These are phyloP conservation scores for Peromyscus maniculatus DNA, from an alignment of 2,113 vertebrate genomes.

Conservation along the genomic window DNA sequence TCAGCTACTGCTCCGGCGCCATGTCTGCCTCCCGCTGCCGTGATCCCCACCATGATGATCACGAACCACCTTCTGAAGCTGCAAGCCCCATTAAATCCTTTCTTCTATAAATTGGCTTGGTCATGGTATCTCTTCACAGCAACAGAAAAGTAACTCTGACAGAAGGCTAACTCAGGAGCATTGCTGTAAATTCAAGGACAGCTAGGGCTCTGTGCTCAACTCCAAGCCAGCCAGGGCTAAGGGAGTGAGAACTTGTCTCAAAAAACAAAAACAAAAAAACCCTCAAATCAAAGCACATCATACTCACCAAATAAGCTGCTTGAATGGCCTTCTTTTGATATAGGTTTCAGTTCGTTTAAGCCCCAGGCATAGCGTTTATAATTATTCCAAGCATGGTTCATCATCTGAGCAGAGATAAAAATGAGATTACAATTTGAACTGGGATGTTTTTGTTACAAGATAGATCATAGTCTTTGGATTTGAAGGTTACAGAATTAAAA, in stretches of 20 bases:
- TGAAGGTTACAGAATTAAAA: constrained; percentile 64
- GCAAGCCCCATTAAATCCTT: neutral
- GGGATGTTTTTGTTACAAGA: constrained; percentile 34
- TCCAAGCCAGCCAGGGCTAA: neutral
- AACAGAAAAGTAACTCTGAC: neutral
- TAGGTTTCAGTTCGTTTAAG: constrained; percentile 96
- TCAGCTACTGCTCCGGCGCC: neutral
- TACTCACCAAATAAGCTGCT: constrained; percentile 99
- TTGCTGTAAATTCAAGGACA: neutral
- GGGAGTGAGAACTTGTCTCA: neutral
- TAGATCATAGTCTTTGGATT: constrained; percentile 54
- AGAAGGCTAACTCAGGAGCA: neutral
- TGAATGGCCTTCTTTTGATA: constrained; percentile 98
- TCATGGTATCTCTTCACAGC: neutral
- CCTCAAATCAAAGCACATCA: constrained; percentile 73
- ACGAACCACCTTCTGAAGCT: neutral
- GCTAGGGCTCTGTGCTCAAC: too few species aligned
- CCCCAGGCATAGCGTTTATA: constrained; percentile 98
- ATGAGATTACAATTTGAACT: constrained; percentile 78
- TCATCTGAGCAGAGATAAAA: constrained; percentile 93
- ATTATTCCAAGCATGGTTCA: constrained; percentile 98
- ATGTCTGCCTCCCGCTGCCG: neutral
- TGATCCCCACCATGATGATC: neutral
- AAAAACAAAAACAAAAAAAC: neutral
- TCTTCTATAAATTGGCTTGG: neutral